These are phyloP conservation scores for Thamnophis elegans DNA, from an alignment of 2,797 vertebrate species.

Conservation along the genomic window DNA sequence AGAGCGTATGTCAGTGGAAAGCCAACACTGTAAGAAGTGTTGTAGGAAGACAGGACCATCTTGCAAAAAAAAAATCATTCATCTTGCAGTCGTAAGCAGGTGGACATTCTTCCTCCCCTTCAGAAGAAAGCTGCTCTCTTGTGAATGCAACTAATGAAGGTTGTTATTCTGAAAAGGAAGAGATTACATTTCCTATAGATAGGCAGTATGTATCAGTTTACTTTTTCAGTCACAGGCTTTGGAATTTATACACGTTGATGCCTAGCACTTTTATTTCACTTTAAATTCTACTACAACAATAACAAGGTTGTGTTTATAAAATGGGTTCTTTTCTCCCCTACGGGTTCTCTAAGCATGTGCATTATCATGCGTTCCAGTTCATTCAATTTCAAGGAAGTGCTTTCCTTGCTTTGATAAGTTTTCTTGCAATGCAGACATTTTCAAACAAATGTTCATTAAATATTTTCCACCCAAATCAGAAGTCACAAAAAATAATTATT, in stretches of 20 bases:
- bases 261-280: slow-evolving; percentile 8
- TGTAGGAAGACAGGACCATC: slow-evolving; percentile 29
- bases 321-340: slow-evolving; percentile 1
- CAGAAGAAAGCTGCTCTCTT: slow-evolving; percentile 35
- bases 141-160: slow-evolving; percentile 26
- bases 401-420: slow-evolving; percentile 23
- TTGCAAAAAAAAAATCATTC: slow-evolving; percentile 39
- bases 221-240: slow-evolving; percentile 33
- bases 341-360: slow-evolving; percentile 16
- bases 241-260: slow-evolving; percentile 17
- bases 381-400: slow-evolving; percentile 16
- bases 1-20: slow-evolving; percentile 44
- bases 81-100: slow-evolving; percentile 41
- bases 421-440: slow-evolving; percentile 10
- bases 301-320: slow-evolving; percentile 27
- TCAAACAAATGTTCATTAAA: slow-evolving; percentile 16
- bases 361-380: slow-evolving; percentile 29
- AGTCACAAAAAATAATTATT: background rate
- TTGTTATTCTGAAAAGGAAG: slow-evolving; percentile 47
- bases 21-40: slow-evolving; percentile 34
- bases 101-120: background rate
- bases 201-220: slow-evolving; percentile 33
- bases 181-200: slow-evolving; percentile 40
- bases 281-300: slow-evolving; percentile 27
- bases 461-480: slow-evolving; percentile 1